Percentiles rank a stretch among this genome's conserved stretches.
phyloP scores from a whole-genome alignment of 2,113 vertebrate genomes.

The Ciconia boyciana region DNA sequence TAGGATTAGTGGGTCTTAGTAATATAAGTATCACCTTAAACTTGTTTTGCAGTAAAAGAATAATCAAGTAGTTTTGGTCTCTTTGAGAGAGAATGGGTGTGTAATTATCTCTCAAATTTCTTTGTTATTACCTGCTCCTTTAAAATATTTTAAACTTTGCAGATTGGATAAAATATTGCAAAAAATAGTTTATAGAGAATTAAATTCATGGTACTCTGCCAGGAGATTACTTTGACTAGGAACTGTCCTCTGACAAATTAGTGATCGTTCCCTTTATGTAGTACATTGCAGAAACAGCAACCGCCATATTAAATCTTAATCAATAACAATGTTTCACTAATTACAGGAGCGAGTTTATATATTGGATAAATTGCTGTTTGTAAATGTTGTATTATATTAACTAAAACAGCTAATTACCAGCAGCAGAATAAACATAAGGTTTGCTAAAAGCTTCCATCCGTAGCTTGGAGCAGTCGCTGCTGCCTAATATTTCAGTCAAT shows the following conservation, averaged over 20 bases:
- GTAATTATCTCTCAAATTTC: not conserved
- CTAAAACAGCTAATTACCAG: slow-evolving; percentile 71
- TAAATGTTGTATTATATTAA: slow-evolving; percentile 73
- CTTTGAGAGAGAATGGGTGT: not conserved
- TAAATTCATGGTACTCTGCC: slow-evolving; percentile 13
- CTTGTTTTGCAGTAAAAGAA: not conserved
- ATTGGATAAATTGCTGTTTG: slow-evolving; percentile 70
- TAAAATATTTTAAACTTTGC: not conserved
- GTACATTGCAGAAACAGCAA: slow-evolving; percentile 32
- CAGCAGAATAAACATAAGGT: slow-evolving; percentile 66
- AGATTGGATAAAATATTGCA: not conserved
- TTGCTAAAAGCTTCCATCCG: slow-evolving; percentile 67
- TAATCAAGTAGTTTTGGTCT: not conserved
- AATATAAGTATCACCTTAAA: not conserved
- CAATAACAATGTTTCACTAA: slow-evolving; percentile 72
- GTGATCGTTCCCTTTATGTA: slow-evolving; percentile 16
- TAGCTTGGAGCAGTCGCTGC: slow-evolving; percentile 49
- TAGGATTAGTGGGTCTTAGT: not conserved
- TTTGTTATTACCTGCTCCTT: not conserved
- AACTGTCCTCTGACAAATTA: slow-evolving; percentile 62
- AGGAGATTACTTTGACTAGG: slow-evolving; percentile 33
- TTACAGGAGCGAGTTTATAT: slow-evolving; percentile 66
- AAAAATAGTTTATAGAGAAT: not conserved
- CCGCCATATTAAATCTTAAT: slow-evolving; percentile 73
- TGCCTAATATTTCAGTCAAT: slow-evolving; percentile 64